Base-by-base conservation (phyloP, 2,113 vertebrate genomes). In the Ophiodon elongatus region DNA sequence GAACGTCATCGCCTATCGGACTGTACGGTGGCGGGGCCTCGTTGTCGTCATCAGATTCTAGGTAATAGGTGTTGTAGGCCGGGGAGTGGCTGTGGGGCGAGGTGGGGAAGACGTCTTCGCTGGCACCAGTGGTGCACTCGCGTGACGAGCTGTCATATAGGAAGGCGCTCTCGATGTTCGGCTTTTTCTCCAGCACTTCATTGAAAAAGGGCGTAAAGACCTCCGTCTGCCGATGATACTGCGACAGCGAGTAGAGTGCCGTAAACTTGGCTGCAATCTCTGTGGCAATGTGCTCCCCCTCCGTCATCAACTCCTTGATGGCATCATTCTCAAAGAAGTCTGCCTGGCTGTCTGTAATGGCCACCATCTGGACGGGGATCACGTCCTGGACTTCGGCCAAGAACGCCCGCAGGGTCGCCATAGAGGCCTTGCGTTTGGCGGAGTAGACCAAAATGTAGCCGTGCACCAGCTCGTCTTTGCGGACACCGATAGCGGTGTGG, bases 11-110 rank as follows among this genome's bases (percentile, higher is more conserved):
- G 25, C 98, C 98, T 88, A 99, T 99, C 21, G 98, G 99, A 87
- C 99, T 99, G 83, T 99, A 99, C 52, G 99, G 99, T 25, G 99
- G 99, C 0, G 98, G 99, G 39, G 97, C 98, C 94, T 99, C 99
- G 0, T 97, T 96, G 73, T 99, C 99, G 70, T 99, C 99, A 84
- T 99, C 98, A 2, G 98, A 99, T 92, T 99, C 98, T 2, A 96
- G 97, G 76, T 99, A 98, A 82, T 95, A 98, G 65, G 85, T 81
- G 87, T 95, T 97, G 89, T 97, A 99, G 14, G 97, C 96, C 60
- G 97, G 97, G 17, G 97, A 98, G 72, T 96, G 90, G 85, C 97
- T 97, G 70, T 96, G 97, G 0, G 98, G 97, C n/a, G 98, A 99
- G 23, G 97, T 96, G 6, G 96, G 95, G 76, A 98, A 99, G 90